Base-by-base conservation (phyloP, 2,888 invertebrate genomes). In the Schizaphis graminum region DNA sequence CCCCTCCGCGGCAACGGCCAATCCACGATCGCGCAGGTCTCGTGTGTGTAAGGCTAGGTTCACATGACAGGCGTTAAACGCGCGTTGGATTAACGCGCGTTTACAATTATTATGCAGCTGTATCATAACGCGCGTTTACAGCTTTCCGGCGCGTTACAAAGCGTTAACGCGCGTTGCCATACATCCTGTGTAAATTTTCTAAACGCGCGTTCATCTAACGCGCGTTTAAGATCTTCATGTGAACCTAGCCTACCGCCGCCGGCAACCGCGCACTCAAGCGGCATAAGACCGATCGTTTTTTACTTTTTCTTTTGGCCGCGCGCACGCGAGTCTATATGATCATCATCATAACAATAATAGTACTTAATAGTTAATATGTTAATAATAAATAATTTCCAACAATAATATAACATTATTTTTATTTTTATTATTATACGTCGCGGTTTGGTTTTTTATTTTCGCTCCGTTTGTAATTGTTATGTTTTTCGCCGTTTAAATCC, bases 1-100 rank as follows among this genome's bases (percentile, higher is more conserved):
- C 26, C 77, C 91, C 84, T 47, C 91, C 84, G 41, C 41, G 53
- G 26, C 77, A 44, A 47, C 84, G 41, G 84, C 84, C 77, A 77
- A 77, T 77, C 91, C 53, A 26, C 49, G 84, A n/a, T 3, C 89
- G 89, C 41, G 41, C 24, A 26, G 89, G 26, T 47, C 89, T 44
- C 85, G 85, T 28, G 85, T n/a, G 44, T 7, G 49, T 13, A 13
- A 11, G n/a, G n/a, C n/a, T n/a, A n/a, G n/a, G n/a, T n/a, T n/a
- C n/a, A n/a, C n/a, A n/a, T n/a, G n/a, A n/a, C n/a, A n/a, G n/a
- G n/a, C n/a, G n/a, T n/a, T n/a, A n/a, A n/a, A n/a, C n/a, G n/a
- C n/a, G n/a, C n/a, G n/a, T n/a, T n/a, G n/a, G n/a, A n/a, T n/a
- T n/a, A n/a, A n/a, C n/a, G n/a, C n/a, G n/a, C n/a, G n/a, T n/a